Evolutionary conservation across 2,888 invertebrate genomes (phyloP).

Genomic region (Tethea ocularis): DNA sequence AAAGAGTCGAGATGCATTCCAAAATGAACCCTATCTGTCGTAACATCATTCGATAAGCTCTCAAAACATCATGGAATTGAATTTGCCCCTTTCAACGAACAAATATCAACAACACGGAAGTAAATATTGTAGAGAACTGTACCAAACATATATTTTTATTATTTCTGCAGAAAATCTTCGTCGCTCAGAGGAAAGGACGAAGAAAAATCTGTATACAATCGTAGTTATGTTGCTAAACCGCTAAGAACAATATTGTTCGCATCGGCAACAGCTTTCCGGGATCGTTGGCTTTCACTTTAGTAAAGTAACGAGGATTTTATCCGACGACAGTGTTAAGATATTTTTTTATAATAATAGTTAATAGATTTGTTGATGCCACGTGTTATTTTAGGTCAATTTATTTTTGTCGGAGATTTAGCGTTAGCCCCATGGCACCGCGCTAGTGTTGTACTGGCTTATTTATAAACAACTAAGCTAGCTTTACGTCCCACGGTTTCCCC

Average conservation of each 20-base stretch:
- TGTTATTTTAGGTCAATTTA: not conserved
- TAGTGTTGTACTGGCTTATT: no score
- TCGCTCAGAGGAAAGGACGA: not conserved
- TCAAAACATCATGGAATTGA: not conserved
- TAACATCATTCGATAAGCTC: not conserved
- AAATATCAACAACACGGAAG: constrained; percentile 1
- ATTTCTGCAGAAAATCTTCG: not conserved
- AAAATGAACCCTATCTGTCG: not conserved
- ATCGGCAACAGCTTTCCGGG: constrained; percentile 7
- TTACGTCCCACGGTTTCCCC: no score
- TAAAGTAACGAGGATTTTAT: constrained; percentile 3
- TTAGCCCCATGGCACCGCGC: no score
- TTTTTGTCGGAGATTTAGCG: not conserved
- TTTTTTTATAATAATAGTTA: constrained; percentile 4
- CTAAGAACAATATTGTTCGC: constrained; percentile 2
- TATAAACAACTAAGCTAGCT: no score
- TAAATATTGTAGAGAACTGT: not conserved
- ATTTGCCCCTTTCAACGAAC: not conserved
- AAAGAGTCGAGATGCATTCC: no score
- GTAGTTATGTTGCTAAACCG: not conserved
- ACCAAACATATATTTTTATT: not conserved
- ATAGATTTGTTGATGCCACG: not conserved
- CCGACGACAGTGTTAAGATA: not conserved
- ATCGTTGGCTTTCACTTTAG: constrained; percentile 5
- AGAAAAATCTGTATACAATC: not conserved